Evolutionary conservation across 2,113 vertebrate species (phyloP), one percentile per base, ranked within the genome.

Genomic region (Aspidoscelis tigris): DNA sequence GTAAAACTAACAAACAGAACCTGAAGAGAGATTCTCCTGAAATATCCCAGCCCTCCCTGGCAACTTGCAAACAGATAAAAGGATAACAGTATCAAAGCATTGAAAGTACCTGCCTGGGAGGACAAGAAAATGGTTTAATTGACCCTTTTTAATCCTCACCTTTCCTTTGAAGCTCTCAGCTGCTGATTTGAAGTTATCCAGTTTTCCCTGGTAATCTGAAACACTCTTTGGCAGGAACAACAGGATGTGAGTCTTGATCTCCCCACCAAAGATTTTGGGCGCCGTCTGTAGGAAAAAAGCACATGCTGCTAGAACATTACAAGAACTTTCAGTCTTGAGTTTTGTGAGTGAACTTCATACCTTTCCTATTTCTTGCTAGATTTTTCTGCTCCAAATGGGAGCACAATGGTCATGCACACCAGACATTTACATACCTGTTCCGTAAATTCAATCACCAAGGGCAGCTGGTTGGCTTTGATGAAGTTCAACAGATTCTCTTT

Each of bases 241-340:
- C 78, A 99, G 96, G 91, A 99, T 99, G 88, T 99, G 99, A 11
- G 98, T 99, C 95, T 99, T 99, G 91, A 99, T 99, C 0, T 99
- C 98, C n/a, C 99, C 99, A 55, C 98, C 99, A 0, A 99, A 99
- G 92, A 99, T 99, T 96, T 99, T 99, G 0, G 98, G 98, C 66
- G 99, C 98, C 0, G 98, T 99, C 99, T 99, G 95, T 43, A 61
- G 61, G 0, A 70, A 10, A 90, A 89, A 61, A 8, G 6, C 11
- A 55, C 43, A 21, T 33, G 76, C 55, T 72, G 70, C 7, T 74
- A 22, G 75, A 41, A 10, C 18, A 22, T 50, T 53, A 26, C 12
- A 64, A 64, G 43, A 43, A 65, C 64, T 10, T 69, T 12, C 4
- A 47, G n/a, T 33, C 11, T 68, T n/a, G 9, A 24, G 26, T 69